Conservation (phyloP, 2,113 vertebrate genomes). For the Zapornia atra region DNA sequence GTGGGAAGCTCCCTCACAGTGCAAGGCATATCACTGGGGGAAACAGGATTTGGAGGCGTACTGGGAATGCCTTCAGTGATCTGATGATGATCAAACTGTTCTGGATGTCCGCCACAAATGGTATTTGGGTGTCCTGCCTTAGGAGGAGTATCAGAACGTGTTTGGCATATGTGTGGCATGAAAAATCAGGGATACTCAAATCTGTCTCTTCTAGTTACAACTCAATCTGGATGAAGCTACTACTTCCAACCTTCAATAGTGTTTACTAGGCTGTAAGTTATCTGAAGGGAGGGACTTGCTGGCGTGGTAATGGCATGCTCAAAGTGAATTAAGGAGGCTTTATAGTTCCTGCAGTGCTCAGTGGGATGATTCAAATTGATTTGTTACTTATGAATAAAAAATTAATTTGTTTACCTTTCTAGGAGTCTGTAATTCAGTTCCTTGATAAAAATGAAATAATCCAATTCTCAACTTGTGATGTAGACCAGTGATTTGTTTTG, state of each 20-base stretch:
- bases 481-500: background rate
- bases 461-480: background rate
- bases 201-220: background rate
- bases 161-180: background rate
- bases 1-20: background rate
- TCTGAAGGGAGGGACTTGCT: background rate
- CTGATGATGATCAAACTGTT: background rate
- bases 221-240: background rate
- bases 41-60: background rate
- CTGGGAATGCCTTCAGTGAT: background rate
- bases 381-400: conserved; percentile 1
- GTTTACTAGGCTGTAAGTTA: background rate
- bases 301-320: background rate
- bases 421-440: background rate
- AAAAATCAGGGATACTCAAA: background rate
- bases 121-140: background rate
- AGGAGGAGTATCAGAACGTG: background rate
- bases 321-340: background rate
- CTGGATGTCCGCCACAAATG: background rate
- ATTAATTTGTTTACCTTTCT: conserved; percentile 33
- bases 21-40: accelerated
- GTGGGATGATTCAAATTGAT: conserved; percentile 4
- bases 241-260: background rate
- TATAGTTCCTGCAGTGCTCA: background rate
- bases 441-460: background rate